phyloP scores from a whole-genome alignment of 2,113 vertebrate species.

The Rhinoderma darwinii region DNA sequence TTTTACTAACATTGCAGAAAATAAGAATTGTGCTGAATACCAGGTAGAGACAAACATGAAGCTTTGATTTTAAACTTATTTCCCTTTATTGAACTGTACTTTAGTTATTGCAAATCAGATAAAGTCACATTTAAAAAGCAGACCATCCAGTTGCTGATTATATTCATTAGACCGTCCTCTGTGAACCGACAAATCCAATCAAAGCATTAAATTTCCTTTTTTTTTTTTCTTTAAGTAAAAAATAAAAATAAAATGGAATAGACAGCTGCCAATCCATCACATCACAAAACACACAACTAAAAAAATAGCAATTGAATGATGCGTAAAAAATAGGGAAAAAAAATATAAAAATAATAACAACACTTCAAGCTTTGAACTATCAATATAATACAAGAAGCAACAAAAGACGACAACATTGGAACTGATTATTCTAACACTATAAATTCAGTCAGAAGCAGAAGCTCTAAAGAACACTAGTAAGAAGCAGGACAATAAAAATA shows the following conservation, averaged over 20 bases:
- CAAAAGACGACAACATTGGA: conserved; percentile 85
- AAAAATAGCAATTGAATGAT: conserved; percentile 64
- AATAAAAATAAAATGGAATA: conserved; percentile 86
- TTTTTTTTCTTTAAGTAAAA: conserved; percentile 85
- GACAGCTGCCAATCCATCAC: conserved; percentile 98
- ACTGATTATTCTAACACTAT: conserved; percentile 90
- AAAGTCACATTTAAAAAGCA: conserved; percentile 99
- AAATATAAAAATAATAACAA: conserved; percentile 62
- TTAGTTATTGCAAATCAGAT: conserved; percentile 97
- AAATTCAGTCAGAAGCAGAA: conserved; percentile 84
- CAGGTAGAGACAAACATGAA: neutral
- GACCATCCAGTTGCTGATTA: conserved; percentile 95
- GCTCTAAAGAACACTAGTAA: conserved; percentile 85
- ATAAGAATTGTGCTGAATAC: neutral
- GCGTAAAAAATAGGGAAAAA: conserved; percentile 42
- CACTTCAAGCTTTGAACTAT: conserved; percentile 86
- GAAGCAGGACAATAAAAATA: conserved; percentile 98
- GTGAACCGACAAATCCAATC: conserved; percentile 98
- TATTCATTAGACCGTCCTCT: conserved; percentile 94
- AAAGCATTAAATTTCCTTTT: conserved; percentile 88
- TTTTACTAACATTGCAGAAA: too few relatives aligned
- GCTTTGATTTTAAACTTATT: conserved; percentile 65
- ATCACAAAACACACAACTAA: conserved; percentile 94
- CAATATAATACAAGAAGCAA: conserved; percentile 93
- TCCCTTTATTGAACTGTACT: conserved; percentile 93